A percentile compares a stretch with the other conserved stretches of the same genome.
Evolutionary conservation across 2,113 vertebrate species (phyloP).

Genomic region (Azemiops feae): DNA sequence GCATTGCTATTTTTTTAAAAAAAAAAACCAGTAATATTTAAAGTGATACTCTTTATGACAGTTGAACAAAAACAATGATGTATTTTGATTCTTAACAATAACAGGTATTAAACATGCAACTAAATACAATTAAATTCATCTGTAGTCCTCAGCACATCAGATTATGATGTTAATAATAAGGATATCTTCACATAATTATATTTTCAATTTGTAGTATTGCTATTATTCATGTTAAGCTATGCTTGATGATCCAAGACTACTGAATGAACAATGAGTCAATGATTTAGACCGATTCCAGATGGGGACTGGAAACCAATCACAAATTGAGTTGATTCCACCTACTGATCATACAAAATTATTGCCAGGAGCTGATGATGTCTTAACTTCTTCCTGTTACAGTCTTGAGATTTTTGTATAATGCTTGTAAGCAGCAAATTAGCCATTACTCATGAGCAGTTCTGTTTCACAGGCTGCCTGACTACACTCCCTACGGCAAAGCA

Average conservation of each 20-base stretch:
- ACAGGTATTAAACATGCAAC: neutral
- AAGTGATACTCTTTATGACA: neutral
- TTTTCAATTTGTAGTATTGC: neutral
- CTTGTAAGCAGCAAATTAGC: neutral
- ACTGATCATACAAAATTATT: neutral
- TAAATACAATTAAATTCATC: neutral
- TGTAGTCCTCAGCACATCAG: neutral
- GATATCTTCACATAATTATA: neutral
- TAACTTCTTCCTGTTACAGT: neutral
- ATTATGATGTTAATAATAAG: neutral
- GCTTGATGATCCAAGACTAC: neutral
- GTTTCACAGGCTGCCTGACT: neutral
- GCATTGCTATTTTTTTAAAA: neutral
- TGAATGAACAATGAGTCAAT: neutral
- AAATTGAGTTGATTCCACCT: neutral
- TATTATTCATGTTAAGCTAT: neutral
- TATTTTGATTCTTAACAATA: neutral
- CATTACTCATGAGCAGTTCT: neutral
- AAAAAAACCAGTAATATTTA: rapidly evolving
- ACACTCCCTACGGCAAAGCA: neutral
- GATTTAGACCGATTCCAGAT: neutral
- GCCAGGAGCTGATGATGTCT: neutral
- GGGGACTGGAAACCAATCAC: neutral
- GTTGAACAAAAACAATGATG: neutral
- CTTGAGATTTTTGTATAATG: neutral